Evolutionary conservation across 53 echinoderm and acorn worm species (phyloP).

Genomic region (Actinopyga echinites): DNA sequence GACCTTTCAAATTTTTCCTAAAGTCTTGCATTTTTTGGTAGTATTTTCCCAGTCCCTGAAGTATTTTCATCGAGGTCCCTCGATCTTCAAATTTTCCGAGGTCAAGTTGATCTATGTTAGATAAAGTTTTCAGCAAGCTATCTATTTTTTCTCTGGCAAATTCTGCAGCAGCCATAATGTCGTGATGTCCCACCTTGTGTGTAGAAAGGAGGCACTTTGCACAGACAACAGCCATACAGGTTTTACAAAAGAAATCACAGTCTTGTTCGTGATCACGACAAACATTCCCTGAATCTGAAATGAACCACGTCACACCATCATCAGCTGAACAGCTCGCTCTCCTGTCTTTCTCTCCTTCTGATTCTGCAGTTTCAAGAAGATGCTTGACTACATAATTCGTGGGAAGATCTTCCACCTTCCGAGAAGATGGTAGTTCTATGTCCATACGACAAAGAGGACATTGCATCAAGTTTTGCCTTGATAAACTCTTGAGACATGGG

Average conservation of each 20-base stretch:
- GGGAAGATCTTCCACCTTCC: slow-evolving; percentile 1
- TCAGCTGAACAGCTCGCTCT: too few species aligned
- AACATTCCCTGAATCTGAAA: not conserved
- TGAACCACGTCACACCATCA: not conserved
- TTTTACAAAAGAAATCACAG: slow-evolving; percentile 32
- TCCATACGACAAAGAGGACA: slow-evolving; percentile 18
- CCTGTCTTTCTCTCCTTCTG: not conserved
- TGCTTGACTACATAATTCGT: slow-evolving; percentile 15
- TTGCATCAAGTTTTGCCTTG: not conserved
- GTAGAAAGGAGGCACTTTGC: slow-evolving; percentile 28
- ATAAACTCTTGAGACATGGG: not conserved
- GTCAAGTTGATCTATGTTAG: not conserved
- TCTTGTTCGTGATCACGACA: slow-evolving; percentile 2
- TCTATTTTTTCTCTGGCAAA: not conserved
- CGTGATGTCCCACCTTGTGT: slow-evolving; percentile 28
- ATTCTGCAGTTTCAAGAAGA: slow-evolving; percentile 1
- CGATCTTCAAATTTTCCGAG: not conserved
- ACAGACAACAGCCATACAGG: slow-evolving; percentile 11
- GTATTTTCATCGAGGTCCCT: not conserved
- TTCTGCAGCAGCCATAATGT: not conserved
- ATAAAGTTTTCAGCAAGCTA: not conserved
- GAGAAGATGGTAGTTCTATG: not conserved
- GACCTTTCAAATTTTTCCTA: not conserved
- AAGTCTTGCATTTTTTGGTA: slow-evolving; percentile 27
- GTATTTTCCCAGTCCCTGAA: not conserved